Evolutionary conservation across 2,888 invertebrate genomes (phyloP).

Genomic region (Acholoe squamosa): DNA sequence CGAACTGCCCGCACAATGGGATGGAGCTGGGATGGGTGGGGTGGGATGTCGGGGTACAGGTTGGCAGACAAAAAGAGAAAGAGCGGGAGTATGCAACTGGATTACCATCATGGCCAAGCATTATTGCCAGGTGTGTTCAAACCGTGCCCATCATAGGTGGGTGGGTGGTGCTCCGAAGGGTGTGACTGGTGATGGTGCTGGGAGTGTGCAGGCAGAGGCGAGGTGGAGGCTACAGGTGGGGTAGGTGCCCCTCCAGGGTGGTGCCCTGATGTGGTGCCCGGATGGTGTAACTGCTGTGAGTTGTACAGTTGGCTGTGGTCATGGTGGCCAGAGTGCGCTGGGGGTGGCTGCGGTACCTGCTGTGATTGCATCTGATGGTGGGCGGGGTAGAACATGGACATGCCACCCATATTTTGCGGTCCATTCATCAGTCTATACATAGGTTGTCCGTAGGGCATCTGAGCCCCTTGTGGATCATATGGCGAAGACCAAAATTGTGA

Average conservation of each 20-base stretch:
- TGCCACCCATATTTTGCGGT: conserved; percentile 55
- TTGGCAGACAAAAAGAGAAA: conserved; percentile 23
- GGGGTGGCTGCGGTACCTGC: conserved; percentile 52
- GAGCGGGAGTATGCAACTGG: not conserved
- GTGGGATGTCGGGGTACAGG: not conserved
- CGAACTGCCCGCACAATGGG: not conserved
- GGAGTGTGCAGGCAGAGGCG: conserved; percentile 51
- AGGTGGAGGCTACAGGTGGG: conserved; percentile 47
- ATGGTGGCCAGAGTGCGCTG: conserved; percentile 53
- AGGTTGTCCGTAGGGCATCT: conserved; percentile 54
- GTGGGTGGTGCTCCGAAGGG: conserved; percentile 27
- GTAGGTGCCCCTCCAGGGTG: conserved; percentile 43
- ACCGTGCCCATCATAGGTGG: conserved; percentile 49
- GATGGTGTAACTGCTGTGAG: conserved; percentile 56
- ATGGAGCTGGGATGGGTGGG: not conserved
- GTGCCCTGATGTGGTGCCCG: conserved; percentile 16
- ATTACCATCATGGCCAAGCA: conserved; percentile 40
- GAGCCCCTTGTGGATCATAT: conserved; percentile 51
- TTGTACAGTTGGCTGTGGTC: conserved; percentile 25
- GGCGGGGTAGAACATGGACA: conserved; percentile 57
- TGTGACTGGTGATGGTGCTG: conserved; percentile 48
- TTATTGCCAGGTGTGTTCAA: conserved; percentile 21
- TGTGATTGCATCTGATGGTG: conserved; percentile 60
- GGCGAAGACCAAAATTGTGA: conserved; percentile 65
- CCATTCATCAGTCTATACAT: conserved; percentile 62